Conservation (phyloP, 2,888 invertebrate species). For the Oligia strigilis region DNA sequence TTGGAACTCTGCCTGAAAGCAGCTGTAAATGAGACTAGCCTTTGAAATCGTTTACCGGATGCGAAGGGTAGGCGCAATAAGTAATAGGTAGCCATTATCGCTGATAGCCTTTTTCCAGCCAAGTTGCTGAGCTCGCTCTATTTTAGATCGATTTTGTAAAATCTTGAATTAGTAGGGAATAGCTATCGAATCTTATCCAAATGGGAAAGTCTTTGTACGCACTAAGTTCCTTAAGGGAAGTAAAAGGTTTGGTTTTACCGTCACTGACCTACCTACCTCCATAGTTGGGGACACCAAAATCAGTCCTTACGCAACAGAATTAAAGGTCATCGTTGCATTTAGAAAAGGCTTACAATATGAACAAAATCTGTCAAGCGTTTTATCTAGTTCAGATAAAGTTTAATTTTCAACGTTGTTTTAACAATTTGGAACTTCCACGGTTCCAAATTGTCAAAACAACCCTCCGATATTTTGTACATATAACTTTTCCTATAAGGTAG, state of each 20-base stretch:
- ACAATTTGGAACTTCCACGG: neutral
- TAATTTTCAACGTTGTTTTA: neutral
- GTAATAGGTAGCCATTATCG: slow-evolving; percentile 42
- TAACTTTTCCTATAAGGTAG: neutral
- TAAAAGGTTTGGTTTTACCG: neutral
- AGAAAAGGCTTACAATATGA: neutral
- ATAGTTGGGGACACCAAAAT: neutral
- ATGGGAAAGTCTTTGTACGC: neutral
- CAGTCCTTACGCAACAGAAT: neutral
- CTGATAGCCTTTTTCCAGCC: slow-evolving; percentile 40
- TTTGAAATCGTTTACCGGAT: slow-evolving; percentile 43
- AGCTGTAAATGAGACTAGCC: slow-evolving; percentile 47
- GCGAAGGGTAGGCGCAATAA: slow-evolving; percentile 40
- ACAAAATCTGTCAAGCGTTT: neutral
- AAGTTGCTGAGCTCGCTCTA: slow-evolving; percentile 28
- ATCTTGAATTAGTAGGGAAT: neutral
- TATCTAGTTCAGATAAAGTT: neutral
- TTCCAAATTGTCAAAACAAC: too few species aligned
- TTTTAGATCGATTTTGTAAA: slow-evolving; percentile 42
- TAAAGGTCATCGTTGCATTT: neutral
- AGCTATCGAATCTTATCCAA: neutral
- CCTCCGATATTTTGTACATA: neutral
- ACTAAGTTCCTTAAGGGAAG: neutral
- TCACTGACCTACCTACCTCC: neutral
- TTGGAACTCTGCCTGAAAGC: slow-evolving; percentile 42